These are phyloP conservation scores for Oasisia sp. DNA, from an alignment of 2,888 invertebrate genomes.

Conservation along the genomic window DNA sequence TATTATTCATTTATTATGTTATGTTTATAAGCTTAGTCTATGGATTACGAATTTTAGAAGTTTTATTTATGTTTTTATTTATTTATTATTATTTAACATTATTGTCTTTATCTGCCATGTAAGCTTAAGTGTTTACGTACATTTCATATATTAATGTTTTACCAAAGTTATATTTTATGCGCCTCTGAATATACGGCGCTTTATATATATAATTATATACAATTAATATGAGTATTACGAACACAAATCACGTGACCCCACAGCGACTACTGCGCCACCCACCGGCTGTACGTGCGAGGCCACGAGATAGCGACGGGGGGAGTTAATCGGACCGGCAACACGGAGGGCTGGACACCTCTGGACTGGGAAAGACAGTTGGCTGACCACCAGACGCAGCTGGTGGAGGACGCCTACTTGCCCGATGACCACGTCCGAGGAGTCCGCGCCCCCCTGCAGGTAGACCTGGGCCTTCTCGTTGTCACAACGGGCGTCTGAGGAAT, in stretches of 20 bases:
- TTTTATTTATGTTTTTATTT: too few species aligned
- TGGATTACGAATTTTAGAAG: too few species aligned
- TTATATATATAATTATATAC: too few species aligned
- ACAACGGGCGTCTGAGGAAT: too few species aligned
- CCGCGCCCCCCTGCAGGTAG: constrained; percentile 14
- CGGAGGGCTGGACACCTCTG: constrained; percentile 9
- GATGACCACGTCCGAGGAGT: constrained; percentile 24
- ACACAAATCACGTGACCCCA: background rate
- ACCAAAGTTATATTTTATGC: too few species aligned
- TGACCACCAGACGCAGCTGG: constrained; percentile 20
- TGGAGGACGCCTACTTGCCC: constrained; percentile 19
- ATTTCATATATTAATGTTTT: too few species aligned
- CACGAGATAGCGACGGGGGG: constrained; percentile 26
- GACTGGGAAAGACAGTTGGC: constrained; percentile 23
- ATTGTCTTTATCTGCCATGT: too few species aligned
- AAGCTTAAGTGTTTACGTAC: too few species aligned
- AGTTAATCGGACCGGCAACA: constrained; percentile 22
- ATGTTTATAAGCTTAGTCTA: too few species aligned
- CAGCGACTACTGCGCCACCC: constrained; percentile 25
- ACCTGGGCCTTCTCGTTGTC: background rate
- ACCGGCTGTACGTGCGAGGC: constrained; percentile 23
- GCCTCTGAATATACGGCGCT: too few species aligned
- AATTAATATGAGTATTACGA: background rate
- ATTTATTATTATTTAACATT: too few species aligned
- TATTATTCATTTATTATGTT: too few species aligned